A percentile compares a stretch with the other conserved stretches of the same genome.
These are phyloP conservation scores for Heterodera filipjevi DNA, from an alignment of 2,888 invertebrate species.

Conservation along the genomic window DNA sequence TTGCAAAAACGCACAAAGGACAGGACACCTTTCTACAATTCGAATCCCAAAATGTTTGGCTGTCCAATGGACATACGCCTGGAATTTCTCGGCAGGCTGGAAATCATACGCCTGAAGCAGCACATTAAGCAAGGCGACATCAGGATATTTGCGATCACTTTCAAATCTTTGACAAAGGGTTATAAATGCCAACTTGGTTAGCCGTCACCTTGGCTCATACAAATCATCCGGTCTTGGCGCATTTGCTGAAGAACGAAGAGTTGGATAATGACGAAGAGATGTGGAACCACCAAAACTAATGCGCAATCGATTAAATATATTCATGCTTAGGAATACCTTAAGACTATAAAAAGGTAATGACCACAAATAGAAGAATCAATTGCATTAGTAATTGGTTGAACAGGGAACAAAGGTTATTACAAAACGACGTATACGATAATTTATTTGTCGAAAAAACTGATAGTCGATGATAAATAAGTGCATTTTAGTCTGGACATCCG, in stretches of 20 bases:
- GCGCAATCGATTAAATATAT: not conserved
- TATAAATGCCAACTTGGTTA: not conserved
- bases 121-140: conserved; percentile 53
- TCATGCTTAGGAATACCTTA: not conserved
- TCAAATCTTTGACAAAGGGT: conserved; percentile 33
- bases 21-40: conserved; percentile 55
- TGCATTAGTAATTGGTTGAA: too few species aligned
- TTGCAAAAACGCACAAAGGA: not conserved
- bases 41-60: conserved; percentile 54
- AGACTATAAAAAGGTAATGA: conserved; percentile 3
- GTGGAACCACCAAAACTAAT: conserved; percentile 38
- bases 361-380: too few species aligned
- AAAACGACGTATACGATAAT: too few species aligned
- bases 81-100: conserved; percentile 58
- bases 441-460: too few species aligned
- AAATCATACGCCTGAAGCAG: conserved; percentile 58
- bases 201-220: conserved; percentile 34
- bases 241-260: conserved; percentile 26
- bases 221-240: conserved; percentile 30
- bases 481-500: too few species aligned
- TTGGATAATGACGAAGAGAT: conserved; percentile 32
- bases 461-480: too few species aligned
- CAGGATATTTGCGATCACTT: conserved; percentile 53
- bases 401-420: too few species aligned
- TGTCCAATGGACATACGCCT: conserved; percentile 54